Conservation (phyloP, 2,888 invertebrate genomes). For the Aradus depressus region DNA sequence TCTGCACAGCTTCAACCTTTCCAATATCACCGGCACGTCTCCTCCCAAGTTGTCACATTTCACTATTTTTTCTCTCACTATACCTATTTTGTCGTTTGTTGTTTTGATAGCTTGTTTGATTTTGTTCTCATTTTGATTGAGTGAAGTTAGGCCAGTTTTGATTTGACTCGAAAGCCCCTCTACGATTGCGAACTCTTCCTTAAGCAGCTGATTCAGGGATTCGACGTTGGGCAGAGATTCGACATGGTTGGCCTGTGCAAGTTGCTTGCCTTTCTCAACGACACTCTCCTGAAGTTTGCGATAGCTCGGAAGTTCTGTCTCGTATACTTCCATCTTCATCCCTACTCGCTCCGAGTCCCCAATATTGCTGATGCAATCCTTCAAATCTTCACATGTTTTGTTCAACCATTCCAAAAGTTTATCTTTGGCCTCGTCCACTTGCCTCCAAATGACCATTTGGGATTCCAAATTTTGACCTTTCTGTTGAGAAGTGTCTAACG, state of each 20-base stretch:
- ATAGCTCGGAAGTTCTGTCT: constrained; percentile 71
- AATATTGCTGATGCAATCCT: constrained; percentile 49
- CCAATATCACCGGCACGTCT: constrained; percentile 69
- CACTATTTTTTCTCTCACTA: constrained; percentile 69
- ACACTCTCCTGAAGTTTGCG: constrained; percentile 65
- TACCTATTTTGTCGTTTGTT: constrained; percentile 56
- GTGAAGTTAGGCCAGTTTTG: constrained; percentile 51
- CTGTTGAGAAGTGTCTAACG: constrained; percentile 19
- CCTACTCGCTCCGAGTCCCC: constrained; percentile 67
- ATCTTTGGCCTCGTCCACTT: constrained; percentile 75
- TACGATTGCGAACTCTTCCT: constrained; percentile 65
- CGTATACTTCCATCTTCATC: constrained; percentile 67
- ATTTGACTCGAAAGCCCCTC: constrained; percentile 61
- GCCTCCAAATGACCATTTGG: constrained; percentile 84
- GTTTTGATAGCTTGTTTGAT: constrained; percentile 60
- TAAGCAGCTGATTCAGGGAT: constrained; percentile 53
- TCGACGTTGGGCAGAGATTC: constrained; percentile 56
- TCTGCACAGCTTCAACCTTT: constrained; percentile 64
- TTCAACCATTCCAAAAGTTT: constrained; percentile 74
- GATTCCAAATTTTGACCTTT: constrained; percentile 54
- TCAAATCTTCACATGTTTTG: constrained; percentile 65
- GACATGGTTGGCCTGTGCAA: constrained; percentile 61
- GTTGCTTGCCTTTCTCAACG: constrained; percentile 64
- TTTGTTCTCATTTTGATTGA: constrained; percentile 61
- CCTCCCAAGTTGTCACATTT: constrained; percentile 85